These are phyloP conservation scores for Euwallacea similis DNA, from an alignment of 1,140 invertebrate genomes.

Conservation along the genomic window DNA sequence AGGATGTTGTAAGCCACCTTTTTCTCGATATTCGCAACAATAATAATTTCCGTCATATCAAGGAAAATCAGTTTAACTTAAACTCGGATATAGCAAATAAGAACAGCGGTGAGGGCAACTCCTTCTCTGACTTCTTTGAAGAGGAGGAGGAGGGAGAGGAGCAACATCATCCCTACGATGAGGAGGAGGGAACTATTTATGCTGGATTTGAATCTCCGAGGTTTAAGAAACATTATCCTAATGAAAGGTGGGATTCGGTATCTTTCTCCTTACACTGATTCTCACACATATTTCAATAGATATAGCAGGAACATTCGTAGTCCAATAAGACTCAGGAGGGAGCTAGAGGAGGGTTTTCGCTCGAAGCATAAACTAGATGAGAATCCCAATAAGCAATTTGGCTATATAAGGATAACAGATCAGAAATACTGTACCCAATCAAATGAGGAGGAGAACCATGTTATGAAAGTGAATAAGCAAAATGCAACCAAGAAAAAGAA, in stretches of 20 bases:
- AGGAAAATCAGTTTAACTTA: slow-evolving; percentile 8
- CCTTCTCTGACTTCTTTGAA: too few relatives aligned
- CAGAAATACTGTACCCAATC: slow-evolving; percentile 5
- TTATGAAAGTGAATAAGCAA: background rate
- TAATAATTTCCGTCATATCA: background rate
- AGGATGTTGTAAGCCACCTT: slow-evolving; percentile 10
- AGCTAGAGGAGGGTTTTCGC: slow-evolving; percentile 4
- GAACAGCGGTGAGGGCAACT: background rate
- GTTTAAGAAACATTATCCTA: slow-evolving; percentile 2
- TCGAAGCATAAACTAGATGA: background rate
- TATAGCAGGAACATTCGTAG: slow-evolving; percentile 35
- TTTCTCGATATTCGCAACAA: background rate
- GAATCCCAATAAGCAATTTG: slow-evolving; percentile 11
- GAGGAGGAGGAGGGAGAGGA: background rate
- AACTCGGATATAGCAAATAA: background rate
- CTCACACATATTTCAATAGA: background rate
- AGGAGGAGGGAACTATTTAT: background rate
- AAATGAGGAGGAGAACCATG: background rate
- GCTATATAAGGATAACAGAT: slow-evolving; percentile 7
- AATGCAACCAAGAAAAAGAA: background rate
- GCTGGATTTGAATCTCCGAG: background rate
- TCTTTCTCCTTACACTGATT: too few relatives aligned
- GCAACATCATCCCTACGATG: background rate
- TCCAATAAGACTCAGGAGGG: slow-evolving; percentile 23
- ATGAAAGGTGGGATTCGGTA: background rate